Percentiles rank a stretch among this genome's conserved stretches.
phyloP scores from a whole-genome alignment of 2,113 vertebrate species.

The Glareola pratincola region DNA sequence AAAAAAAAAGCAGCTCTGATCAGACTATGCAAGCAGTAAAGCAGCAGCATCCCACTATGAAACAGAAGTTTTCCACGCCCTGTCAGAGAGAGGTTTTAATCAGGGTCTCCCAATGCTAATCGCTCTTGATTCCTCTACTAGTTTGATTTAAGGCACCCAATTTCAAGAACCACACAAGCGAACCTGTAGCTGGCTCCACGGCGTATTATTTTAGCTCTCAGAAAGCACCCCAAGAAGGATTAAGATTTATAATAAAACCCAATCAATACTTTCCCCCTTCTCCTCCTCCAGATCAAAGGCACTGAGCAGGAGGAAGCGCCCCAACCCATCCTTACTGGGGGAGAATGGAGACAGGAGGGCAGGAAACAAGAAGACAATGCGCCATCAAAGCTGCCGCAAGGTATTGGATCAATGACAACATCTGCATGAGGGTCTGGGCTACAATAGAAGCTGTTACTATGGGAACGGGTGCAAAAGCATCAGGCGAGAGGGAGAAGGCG shows the following conservation, averaged over 20 bases:
- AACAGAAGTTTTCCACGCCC: background rate
- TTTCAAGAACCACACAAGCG: background rate
- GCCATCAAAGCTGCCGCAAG: conserved; percentile 66
- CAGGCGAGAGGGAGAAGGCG: conserved; percentile 22
- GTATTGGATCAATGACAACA: conserved; percentile 64
- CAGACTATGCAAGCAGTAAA: background rate
- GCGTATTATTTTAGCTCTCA: background rate
- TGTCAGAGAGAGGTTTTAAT: background rate
- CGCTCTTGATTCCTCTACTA: background rate
- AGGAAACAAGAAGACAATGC: conserved; percentile 51
- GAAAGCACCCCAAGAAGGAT: conserved; percentile 26
- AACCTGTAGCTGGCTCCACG: background rate
- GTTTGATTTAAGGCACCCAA: background rate
- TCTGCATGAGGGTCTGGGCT: conserved; percentile 69
- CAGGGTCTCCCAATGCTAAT: background rate
- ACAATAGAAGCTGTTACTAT: conserved; percentile 74
- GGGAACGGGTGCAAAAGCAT: conserved; percentile 71
- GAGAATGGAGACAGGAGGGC: background rate
- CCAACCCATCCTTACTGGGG: background rate
- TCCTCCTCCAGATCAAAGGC: background rate
- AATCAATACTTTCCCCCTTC: background rate
- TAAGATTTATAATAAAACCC: conserved; percentile 12
- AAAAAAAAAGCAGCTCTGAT: background rate
- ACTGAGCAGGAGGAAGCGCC: background rate
- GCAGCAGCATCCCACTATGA: background rate